phyloP scores from a whole-genome alignment of 2,888 invertebrate species.

The Calameuta idolon region DNA sequence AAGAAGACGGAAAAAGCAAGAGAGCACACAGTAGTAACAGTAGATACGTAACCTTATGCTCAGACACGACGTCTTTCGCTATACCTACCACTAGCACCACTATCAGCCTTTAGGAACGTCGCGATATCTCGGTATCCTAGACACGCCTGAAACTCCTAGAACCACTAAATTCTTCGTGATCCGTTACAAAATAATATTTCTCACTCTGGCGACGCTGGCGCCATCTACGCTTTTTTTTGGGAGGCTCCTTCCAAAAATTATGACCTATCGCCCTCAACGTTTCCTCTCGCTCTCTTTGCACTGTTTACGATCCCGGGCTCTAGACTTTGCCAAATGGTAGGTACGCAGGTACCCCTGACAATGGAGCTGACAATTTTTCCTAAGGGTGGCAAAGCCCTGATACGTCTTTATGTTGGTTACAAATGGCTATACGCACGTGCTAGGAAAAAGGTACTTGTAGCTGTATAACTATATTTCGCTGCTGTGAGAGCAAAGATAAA shows the following conservation, averaged over 20 bases:
- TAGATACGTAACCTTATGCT: background rate
- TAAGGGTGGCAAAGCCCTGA: background rate
- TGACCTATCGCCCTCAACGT: background rate
- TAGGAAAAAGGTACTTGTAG: background rate
- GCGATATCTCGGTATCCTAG: background rate
- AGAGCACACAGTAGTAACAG: background rate
- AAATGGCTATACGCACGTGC: background rate
- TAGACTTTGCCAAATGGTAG: background rate
- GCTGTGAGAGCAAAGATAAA: background rate
- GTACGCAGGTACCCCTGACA: background rate
- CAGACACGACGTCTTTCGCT: background rate
- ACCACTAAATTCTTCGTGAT: constrained; percentile 37
- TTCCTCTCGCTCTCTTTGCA: background rate
- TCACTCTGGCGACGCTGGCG: constrained; percentile 23
- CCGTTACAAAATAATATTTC: constrained; percentile 49
- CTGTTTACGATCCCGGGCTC: background rate
- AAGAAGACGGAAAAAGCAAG: background rate
- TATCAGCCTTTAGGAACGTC: background rate
- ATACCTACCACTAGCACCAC: background rate
- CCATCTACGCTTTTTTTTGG: background rate
- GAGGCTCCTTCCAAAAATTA: background rate
- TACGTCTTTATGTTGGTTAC: background rate
- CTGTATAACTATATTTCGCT: background rate
- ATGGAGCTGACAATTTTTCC: background rate
- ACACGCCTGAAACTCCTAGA: constrained; percentile 28